These are phyloP conservation scores for Paedocypris sp. DNA, from an alignment of 2,113 vertebrate genomes.

Conservation along the genomic window DNA sequence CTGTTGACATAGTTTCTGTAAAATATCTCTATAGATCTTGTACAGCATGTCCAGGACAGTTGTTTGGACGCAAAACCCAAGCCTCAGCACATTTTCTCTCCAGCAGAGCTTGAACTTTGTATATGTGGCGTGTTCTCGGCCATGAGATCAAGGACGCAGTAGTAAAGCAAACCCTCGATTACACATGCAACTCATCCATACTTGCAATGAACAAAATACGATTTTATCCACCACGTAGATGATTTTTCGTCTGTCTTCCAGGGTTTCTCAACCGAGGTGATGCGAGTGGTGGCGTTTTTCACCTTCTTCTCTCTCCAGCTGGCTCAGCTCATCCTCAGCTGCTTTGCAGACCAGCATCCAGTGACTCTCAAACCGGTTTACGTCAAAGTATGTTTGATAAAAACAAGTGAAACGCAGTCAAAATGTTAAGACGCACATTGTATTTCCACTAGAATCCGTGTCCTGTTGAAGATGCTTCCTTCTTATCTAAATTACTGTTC, in stretches of 20 bases:
- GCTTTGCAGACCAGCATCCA: constrained; percentile 63
- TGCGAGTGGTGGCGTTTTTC: constrained; percentile 56
- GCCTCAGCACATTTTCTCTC: constrained; percentile 1
- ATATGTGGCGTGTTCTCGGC: not conserved
- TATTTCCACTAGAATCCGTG: constrained; percentile 63
- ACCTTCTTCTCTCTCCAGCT: constrained; percentile 57
- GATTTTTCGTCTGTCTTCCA: constrained; percentile 32
- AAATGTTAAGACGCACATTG: not conserved
- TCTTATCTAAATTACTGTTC: constrained; percentile 74
- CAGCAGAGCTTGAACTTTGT: not conserved
- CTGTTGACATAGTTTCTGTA: not conserved
- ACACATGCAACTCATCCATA: too few relatives aligned
- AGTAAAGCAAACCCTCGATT: too few relatives aligned
- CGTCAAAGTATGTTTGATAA: constrained; percentile 42
- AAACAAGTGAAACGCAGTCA: not conserved
- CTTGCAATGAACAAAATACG: too few relatives aligned
- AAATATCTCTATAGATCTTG: not conserved
- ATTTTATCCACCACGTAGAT: not conserved
- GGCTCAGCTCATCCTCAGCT: constrained; percentile 64
- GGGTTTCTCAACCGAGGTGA: constrained; percentile 54
- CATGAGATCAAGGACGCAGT: not conserved
- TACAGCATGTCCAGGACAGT: not conserved
- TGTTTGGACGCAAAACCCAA: not conserved
- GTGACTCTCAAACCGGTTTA: constrained; percentile 45
- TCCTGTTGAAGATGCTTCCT: constrained; percentile 72